Evolutionary conservation across 2,797 vertebrate genomes (phyloP).

Genomic region (Australoheros facetus): DNA sequence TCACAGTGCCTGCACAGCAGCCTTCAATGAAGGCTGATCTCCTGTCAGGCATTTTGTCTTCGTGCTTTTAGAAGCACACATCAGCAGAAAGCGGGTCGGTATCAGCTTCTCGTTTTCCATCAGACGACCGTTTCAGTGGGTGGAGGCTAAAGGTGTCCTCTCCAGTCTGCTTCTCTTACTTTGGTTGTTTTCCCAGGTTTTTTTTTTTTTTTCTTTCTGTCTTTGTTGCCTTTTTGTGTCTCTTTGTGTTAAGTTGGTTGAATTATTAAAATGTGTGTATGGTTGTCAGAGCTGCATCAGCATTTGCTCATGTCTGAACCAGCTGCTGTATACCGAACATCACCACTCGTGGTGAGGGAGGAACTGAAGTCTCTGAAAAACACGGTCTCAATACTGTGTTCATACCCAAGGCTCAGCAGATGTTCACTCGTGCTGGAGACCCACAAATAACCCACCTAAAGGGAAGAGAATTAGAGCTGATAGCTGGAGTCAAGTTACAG

Average conservation of each 20-base stretch:
- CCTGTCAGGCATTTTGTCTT: neutral
- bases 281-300: too few species aligned
- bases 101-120: neutral
- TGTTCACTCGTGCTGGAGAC: neutral
- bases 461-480: neutral
- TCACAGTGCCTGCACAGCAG: fast-evolving
- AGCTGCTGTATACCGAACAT: too few species aligned
- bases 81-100: fast-evolving
- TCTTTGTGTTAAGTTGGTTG: too few species aligned
- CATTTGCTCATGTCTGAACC: too few species aligned
- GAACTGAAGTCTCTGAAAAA: neutral
- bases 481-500: too few species aligned
- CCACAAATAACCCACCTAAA: neutral
- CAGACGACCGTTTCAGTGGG: too few species aligned
- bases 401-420: neutral
- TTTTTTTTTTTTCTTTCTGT: too few species aligned
- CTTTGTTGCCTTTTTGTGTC: too few species aligned
- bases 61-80: fast-evolving
- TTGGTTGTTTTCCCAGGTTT: too few species aligned
- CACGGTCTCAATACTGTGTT: too few species aligned
- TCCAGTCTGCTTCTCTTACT: too few species aligned
- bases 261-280: too few species aligned
- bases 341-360: neutral
- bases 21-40: neutral
- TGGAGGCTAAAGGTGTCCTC: neutral